Evolutionary conservation across 2,113 vertebrate species (phyloP).

Genomic region (Manacus vitellinus): DNA sequence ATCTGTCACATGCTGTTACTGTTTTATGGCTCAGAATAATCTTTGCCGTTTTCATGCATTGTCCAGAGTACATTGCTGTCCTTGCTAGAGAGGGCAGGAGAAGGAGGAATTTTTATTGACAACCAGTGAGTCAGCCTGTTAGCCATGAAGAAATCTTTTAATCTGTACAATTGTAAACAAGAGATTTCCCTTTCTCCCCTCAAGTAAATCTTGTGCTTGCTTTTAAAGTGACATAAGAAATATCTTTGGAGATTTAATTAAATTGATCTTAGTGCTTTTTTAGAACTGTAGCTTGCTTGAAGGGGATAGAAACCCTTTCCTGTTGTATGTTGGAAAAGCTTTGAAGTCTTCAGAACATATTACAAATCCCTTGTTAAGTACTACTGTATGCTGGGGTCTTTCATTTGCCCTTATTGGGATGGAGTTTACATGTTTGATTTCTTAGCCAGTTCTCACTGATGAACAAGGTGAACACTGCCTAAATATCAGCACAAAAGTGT

Average conservation of each 20-base stretch:
- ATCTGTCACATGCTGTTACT: neutral
- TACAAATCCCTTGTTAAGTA: neutral
- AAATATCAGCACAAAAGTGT: neutral
- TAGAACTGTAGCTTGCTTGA: neutral
- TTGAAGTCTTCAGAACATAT: neutral
- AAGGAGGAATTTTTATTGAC: neutral
- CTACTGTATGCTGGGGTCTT: neutral
- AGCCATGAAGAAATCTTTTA: slow-evolving; percentile 15
- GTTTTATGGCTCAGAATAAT: slow-evolving; percentile 29
- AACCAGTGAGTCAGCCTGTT: neutral
- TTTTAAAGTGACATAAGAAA: slow-evolving; percentile 38
- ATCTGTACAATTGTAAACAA: neutral
- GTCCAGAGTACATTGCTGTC: neutral
- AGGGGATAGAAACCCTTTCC: neutral
- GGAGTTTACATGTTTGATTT: neutral
- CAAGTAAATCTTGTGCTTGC: slow-evolving; percentile 18
- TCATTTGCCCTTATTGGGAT: neutral
- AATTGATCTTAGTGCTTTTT: slow-evolving; percentile 28
- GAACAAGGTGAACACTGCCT: neutral
- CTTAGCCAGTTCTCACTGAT: neutral
- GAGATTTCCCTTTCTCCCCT: neutral
- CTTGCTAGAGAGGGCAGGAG: neutral
- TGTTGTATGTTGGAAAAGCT: neutral
- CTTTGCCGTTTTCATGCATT: neutral
- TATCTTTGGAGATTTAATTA: slow-evolving; percentile 47